Conservation (phyloP, 37 sponge, comb jelly and placozoan species). For the Theonella swinhoei region DNA sequence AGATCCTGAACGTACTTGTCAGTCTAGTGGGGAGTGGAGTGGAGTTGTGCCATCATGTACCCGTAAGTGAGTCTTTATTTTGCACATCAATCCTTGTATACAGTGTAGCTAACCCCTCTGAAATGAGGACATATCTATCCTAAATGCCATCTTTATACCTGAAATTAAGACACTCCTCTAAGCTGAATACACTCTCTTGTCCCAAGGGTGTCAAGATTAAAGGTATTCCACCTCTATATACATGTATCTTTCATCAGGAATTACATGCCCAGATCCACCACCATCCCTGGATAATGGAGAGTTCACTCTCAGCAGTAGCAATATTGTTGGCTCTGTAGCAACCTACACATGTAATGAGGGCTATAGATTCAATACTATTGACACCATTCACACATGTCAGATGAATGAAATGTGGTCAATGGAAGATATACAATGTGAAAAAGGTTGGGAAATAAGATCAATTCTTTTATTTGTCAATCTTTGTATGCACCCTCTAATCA, state of each 20-base stretch:
- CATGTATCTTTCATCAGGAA: too few relatives aligned
- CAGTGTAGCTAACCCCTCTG: too few relatives aligned
- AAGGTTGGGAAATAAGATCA: background rate
- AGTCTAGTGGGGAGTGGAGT: background rate
- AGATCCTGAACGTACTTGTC: background rate
- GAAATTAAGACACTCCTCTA: too few relatives aligned
- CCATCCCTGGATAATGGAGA: background rate
- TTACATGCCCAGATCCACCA: background rate
- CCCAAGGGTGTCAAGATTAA: too few relatives aligned
- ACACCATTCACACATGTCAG: background rate
- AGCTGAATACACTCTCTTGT: too few relatives aligned
- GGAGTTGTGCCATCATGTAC: background rate
- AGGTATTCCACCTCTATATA: too few relatives aligned
- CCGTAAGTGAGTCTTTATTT: too few relatives aligned
- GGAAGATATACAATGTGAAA: background rate
- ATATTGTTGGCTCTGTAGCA: background rate
- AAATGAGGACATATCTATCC: too few relatives aligned
- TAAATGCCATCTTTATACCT: too few relatives aligned
- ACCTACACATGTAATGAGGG: background rate
- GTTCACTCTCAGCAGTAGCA: background rate
- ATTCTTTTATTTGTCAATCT: too few relatives aligned
- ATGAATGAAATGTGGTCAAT: background rate
- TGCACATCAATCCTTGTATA: too few relatives aligned
- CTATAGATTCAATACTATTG: background rate
- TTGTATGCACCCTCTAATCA: too few relatives aligned